Evolutionary conservation across 2,113 vertebrate genomes (phyloP).

Genomic region (Phylloscopus trochilus): DNA sequence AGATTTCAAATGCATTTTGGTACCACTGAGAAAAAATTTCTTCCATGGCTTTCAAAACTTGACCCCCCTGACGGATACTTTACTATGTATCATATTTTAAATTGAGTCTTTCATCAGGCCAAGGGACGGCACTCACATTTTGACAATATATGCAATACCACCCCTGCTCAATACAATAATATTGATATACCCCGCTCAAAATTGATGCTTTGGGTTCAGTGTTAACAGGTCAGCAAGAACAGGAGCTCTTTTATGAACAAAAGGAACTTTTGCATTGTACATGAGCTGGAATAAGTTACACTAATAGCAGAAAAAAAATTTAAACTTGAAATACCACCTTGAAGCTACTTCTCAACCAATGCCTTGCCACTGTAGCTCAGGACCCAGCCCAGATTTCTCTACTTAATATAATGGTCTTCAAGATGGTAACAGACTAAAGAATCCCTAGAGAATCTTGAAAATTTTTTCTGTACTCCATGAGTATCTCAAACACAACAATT

Average conservation of each 20-base stretch:
- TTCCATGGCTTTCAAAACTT: neutral
- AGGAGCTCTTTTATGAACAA: neutral
- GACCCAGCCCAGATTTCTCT: neutral
- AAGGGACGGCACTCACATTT: neutral
- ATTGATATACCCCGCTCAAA: neutral
- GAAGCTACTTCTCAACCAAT: neutral
- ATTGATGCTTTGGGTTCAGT: neutral
- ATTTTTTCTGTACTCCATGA: neutral
- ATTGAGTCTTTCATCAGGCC: neutral
- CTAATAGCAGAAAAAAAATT: neutral
- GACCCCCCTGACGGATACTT: neutral
- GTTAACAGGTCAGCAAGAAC: neutral
- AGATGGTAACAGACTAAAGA: neutral
- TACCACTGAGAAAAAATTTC: neutral
- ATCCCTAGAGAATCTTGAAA: neutral
- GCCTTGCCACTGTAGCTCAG: neutral
- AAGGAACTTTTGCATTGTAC: neutral
- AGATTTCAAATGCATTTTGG: neutral
- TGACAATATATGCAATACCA: neutral
- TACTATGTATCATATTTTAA: neutral
- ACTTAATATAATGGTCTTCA: neutral
- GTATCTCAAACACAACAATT: neutral
- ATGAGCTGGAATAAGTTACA: neutral
- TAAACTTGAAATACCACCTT: neutral
- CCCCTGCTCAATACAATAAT: neutral